These are phyloP conservation scores for Gorilla gorilla DNA, from an alignment of 2,113 vertebrate species.

Conservation along the genomic window DNA sequence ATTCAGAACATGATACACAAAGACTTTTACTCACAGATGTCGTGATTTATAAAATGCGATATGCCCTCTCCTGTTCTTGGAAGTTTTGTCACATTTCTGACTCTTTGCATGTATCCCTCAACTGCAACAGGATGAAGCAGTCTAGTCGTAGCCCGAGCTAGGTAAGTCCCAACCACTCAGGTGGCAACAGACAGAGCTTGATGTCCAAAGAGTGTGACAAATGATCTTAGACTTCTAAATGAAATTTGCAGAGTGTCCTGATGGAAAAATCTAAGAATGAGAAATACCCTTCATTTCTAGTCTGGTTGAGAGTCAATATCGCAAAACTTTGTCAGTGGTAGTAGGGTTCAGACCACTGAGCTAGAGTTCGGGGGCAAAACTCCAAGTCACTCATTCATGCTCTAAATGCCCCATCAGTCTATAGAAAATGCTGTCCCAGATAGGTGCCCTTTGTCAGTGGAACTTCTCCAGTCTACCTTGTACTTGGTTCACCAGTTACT, in stretches of 20 bases:
- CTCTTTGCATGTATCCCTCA: neutral
- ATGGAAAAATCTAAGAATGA: neutral
- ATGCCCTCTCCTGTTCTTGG: neutral
- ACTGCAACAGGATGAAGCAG: neutral
- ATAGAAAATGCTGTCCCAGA: neutral
- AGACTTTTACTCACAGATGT: neutral
- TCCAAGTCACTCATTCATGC: neutral
- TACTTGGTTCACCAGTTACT: neutral
- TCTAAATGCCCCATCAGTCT: neutral
- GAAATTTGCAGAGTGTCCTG: neutral
- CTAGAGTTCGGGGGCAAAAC: neutral
- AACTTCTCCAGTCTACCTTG: neutral
- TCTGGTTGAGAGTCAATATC: neutral
- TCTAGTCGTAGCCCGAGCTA: neutral
- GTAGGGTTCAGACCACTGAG: neutral
- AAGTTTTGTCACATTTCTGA: neutral
- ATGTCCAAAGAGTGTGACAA: neutral
- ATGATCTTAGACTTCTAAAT: neutral
- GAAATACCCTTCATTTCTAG: neutral
- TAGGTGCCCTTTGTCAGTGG: fast-evolving
- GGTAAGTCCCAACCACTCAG: neutral
- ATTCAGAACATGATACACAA: neutral
- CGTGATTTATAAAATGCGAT: neutral
- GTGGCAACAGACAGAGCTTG: neutral
- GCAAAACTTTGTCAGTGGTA: neutral